A percentile compares a stretch with the other conserved stretches of the same genome.
Conservation (phyloP, 2,888 invertebrate species). For the Cephalotes varians region DNA sequence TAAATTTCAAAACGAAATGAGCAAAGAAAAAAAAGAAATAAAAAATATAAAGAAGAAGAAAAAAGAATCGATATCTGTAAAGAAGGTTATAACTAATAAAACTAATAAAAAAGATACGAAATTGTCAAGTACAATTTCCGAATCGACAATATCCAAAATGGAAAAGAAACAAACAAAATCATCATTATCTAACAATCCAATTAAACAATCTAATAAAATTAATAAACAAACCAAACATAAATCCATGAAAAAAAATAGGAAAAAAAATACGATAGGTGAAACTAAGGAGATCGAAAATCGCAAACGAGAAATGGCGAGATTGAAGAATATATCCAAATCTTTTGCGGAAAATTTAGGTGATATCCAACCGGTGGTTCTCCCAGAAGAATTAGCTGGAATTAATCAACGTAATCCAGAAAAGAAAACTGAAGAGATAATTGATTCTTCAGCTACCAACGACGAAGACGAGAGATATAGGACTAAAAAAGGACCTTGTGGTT, state of each 20-base stretch:
- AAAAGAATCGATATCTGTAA: neutral
- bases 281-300: neutral
- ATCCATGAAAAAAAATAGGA: slow-evolving; percentile 7
- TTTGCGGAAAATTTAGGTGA: slow-evolving; percentile 69
- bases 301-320: slow-evolving; percentile 45
- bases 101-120: neutral
- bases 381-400: slow-evolving; percentile 48
- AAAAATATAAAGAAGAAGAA: neutral
- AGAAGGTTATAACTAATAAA: neutral
- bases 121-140: neutral
- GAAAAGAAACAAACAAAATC: neutral
- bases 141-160: neutral
- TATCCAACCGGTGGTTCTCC: slow-evolving; percentile 70
- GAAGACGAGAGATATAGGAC: neutral
- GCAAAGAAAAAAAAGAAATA: neutral
- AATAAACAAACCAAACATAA: neutral
- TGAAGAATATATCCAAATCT: slow-evolving; percentile 76
- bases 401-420: slow-evolving; percentile 33
- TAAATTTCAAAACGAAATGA: neutral
- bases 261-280: neutral
- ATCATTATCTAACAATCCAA: neutral
- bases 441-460: neutral
- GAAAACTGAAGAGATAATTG: neutral
- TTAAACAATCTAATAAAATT: neutral
- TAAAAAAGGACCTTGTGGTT: slow-evolving; percentile 74